Evolutionary conservation across 30 jellyfish, hydroid and myxozoan genomes (phyloP).

Genomic region (Morbakka virulenta): DNA sequence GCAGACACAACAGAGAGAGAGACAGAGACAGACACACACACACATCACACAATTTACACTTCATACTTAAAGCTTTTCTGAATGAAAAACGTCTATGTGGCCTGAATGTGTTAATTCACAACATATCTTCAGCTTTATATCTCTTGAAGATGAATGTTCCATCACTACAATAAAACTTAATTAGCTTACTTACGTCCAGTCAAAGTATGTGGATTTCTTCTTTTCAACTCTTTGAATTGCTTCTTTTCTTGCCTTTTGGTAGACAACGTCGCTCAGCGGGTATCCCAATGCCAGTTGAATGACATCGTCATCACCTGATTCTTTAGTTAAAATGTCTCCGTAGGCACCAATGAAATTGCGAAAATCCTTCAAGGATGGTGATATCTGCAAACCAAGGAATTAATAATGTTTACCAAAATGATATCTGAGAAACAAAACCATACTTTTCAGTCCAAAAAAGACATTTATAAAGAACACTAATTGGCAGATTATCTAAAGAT

Average conservation of each 20-base stretch:
- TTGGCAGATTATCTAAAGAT: no score
- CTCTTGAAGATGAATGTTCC: no score
- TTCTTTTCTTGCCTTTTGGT: not conserved
- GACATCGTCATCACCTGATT: slow-evolving; percentile 3
- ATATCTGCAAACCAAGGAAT: not conserved
- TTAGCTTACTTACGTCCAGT: slow-evolving; percentile 39
- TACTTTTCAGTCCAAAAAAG: no score
- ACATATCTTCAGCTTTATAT: no score
- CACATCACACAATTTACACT: no score
- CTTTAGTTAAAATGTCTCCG: not conserved
- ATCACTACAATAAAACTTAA: no score
- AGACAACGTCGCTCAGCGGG: slow-evolving; percentile 26
- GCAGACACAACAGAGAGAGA: no score
- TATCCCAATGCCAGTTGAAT: slow-evolving; percentile 25
- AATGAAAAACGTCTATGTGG: no score
- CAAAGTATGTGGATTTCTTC: not conserved
- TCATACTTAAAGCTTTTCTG: no score
- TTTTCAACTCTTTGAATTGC: not conserved
- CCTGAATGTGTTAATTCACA: no score
- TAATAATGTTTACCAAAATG: not conserved
- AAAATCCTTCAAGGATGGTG: not conserved
- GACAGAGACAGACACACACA: no score
- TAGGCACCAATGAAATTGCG: not conserved
- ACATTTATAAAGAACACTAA: no score
- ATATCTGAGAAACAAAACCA: not conserved